phyloP scores from a whole-genome alignment of 2,888 invertebrate genomes.

The Hydropsyche betteni region DNA sequence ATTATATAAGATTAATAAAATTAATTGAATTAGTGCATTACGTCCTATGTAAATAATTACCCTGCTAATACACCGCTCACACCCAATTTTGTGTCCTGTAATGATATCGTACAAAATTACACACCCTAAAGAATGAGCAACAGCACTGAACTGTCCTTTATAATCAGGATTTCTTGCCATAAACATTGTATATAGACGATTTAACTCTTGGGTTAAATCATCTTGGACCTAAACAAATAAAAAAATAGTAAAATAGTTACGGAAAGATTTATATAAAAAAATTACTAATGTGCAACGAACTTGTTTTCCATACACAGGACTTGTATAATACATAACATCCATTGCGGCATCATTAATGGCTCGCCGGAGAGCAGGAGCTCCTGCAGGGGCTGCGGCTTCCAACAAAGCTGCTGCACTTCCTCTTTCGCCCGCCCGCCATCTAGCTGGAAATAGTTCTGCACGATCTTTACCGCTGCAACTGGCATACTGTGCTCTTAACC shows the following conservation, averaged over 20 bases:
- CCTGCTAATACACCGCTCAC: slow-evolving; percentile 44
- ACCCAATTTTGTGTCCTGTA: slow-evolving; percentile 59
- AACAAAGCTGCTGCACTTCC: slow-evolving; percentile 63
- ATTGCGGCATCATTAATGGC: slow-evolving; percentile 74
- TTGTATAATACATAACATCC: slow-evolving; percentile 79
- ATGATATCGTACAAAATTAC: slow-evolving; percentile 77
- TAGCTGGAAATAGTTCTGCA: slow-evolving; percentile 50
- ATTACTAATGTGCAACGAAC: slow-evolving; percentile 55
- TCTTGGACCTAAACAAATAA: slow-evolving; percentile 62
- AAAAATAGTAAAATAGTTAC: slow-evolving; percentile 11
- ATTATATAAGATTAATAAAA: neutral
- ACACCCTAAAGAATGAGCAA: slow-evolving; percentile 76
- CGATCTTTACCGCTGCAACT: slow-evolving; percentile 37
- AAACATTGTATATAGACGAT: slow-evolving; percentile 71
- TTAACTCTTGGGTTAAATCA: slow-evolving; percentile 70
- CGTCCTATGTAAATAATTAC: slow-evolving; percentile 29
- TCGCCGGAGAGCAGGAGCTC: slow-evolving; percentile 69
- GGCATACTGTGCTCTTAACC: slow-evolving; percentile 48
- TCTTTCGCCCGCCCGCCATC: slow-evolving; percentile 49
- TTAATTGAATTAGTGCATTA: neutral
- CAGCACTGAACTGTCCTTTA: slow-evolving; percentile 71
- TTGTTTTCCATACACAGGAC: slow-evolving; percentile 74
- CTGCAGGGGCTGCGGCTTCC: slow-evolving; percentile 73
- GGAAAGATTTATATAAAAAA: neutral
- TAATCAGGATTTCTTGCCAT: slow-evolving; percentile 72